Evolutionary conservation across 2,888 invertebrate species (phyloP), one percentile per base, ranked within the genome.

Genomic region (Steinernema scapterisci): DNA sequence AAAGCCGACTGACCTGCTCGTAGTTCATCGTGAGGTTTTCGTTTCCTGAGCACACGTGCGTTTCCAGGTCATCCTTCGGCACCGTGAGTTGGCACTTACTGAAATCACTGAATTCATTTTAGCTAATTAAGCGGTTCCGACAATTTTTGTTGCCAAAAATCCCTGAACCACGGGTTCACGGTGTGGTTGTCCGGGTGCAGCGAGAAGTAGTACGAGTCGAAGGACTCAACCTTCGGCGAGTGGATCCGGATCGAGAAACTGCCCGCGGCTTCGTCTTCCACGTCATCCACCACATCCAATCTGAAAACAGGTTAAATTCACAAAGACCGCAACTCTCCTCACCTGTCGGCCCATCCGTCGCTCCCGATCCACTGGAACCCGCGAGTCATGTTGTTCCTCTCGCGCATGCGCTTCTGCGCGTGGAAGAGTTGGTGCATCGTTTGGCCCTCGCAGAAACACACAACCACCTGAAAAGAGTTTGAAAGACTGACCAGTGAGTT

Each of bases 401-500:
- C 73, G 6, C 80, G 73, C 54, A 85, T 74, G 21, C 80, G 75
- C 74, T 83, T 80, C 72, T 87, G 85, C 5, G 87, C 87, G 63
- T 76, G 54, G 77, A 87, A 86, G 70, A 88, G 80, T 70, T 80
- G 77, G 45, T 79, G 76, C 77, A 93, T 91, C 0, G 93, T 92
- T 87, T 75, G 76, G 38, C 93, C 93, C 88, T 93, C 92, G 88
- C 93, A 93, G 90, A 93, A 93, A 88, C 93, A 93, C 21, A 93
- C 86, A 43, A 84, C 83, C 11, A 86, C 87, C 79, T 78, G 48
- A 43, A 74, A n/a, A 3, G 43, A 11, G 2, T 48, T 27, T 13
- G 11, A 21, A 23, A 23, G 19, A 25, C 3, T 72, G 21, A 43
- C 0, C 16, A 16, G 9, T 3, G 11, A 31, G 7, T n/a, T 21